phyloP scores from a whole-genome alignment of 2,888 invertebrate species.

The Agrotis clavis region DNA sequence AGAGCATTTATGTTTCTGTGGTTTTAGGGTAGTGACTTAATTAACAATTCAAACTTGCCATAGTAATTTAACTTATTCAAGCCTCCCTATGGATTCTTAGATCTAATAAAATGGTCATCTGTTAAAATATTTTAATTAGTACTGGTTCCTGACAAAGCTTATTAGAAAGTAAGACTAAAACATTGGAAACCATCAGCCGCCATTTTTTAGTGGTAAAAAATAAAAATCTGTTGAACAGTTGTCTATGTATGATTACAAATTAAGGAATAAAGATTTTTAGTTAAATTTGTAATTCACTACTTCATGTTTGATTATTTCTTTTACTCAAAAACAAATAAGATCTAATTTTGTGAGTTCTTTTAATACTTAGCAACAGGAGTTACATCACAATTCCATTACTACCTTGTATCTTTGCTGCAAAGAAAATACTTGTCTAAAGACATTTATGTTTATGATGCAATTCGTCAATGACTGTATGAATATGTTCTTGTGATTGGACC shows the following conservation, averaged over 20 bases:
- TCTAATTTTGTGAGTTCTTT: background rate
- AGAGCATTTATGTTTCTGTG: background rate
- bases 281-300: background rate
- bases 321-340: background rate
- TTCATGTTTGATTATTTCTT: background rate
- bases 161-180: no score
- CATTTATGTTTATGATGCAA: conserved; percentile 12
- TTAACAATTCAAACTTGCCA: background rate
- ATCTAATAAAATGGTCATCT: background rate
- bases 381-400: background rate
- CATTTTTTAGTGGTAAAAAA: no score
- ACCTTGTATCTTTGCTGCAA: background rate
- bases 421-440: background rate
- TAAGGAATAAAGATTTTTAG: background rate
- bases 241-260: background rate
- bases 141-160: no score
- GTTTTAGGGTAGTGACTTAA: background rate
- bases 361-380: background rate
- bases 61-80: conserved; percentile 4
- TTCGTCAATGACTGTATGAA: background rate
- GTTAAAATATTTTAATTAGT: background rate
- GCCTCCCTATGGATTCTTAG: background rate
- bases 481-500: conserved; percentile 22
- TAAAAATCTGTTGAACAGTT: no score
- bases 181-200: no score